Evolutionary conservation across 2,888 invertebrate genomes (phyloP).

Genomic region (Stenotaenia linearis): DNA sequence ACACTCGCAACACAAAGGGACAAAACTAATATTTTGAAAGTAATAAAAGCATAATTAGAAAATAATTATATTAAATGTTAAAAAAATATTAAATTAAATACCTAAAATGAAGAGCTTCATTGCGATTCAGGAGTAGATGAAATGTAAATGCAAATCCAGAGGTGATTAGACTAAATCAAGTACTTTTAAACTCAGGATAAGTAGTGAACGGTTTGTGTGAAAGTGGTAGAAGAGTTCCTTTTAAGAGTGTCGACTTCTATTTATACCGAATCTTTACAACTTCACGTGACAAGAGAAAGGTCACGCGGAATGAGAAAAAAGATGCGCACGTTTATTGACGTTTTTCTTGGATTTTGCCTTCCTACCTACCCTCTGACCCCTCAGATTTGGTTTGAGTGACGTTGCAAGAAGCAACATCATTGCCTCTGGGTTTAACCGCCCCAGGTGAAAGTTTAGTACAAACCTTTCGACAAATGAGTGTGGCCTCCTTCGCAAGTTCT

Average conservation of each 20-base stretch:
- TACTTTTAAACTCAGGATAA: no score
- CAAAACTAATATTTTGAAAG: neutral
- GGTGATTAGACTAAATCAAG: no score
- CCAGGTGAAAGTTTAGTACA: neutral
- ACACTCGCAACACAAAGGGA: neutral
- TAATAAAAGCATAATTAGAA: neutral
- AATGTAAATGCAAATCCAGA: neutral
- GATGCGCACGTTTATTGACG: conserved; percentile 8
- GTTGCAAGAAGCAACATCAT: neutral
- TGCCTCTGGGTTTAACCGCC: conserved; percentile 11
- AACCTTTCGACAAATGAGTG: neutral
- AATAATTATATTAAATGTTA: neutral
- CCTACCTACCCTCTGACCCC: neutral
- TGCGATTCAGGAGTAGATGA: neutral
- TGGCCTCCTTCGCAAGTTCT: conserved; percentile 10
- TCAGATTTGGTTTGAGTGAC: neutral
- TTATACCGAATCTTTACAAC: neutral
- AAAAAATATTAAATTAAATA: neutral
- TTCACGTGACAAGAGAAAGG: conserved; percentile 13
- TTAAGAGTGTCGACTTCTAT: neutral
- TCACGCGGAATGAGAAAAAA: neutral
- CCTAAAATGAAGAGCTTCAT: neutral
- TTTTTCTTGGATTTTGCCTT: neutral
- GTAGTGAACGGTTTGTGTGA: neutral
- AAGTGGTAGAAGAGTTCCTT: neutral